Base-by-base conservation (phyloP, 92 coral and sea anemone genomes). In the Zoanthus sansibaricus region DNA sequence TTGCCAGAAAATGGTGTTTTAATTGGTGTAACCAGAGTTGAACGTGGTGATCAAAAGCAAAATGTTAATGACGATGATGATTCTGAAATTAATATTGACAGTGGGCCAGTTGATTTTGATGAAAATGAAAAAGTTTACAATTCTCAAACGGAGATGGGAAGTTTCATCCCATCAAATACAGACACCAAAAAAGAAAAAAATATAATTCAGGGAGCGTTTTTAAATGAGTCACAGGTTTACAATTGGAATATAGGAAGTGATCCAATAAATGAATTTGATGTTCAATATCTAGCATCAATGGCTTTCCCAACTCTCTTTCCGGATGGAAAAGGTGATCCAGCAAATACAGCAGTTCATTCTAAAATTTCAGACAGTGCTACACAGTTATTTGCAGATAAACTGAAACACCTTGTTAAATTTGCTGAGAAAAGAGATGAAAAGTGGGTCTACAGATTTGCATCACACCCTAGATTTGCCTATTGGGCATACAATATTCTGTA, bases 161-260 rank as follows among this genome's bases (percentile, higher is more conserved):
- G 93, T 61, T 90, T 90, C 70, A 70, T 93, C 33, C 95, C 95
- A 62, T 58, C 95, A 78, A 91, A 93, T 10, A 30, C 75, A 61
- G 89, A 88, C 46, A 78, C 78, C 0, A 91, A 88, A 56, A 88
- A 49, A 15, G 89, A 87, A 83, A 62, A 77, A 78, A 25, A 91
- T 7, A 77, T 55, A 7, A 87, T 89, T 72, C 67, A 46, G 49
- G 91, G 54, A 30, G 73, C 67, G 68, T 89, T 77, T 47, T 75
- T 89, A 30, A 69, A 89, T 12, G 21, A 74, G 0, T 83, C 83
- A 30, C 85, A 82, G 62, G 18, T 15, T 21, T 72, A 70, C 83
- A 83, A 86, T 51, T 92, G 91, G 95, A 86, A 68, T 83, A 88
- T 88, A 58, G 90, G 49, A 13, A 79, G 75, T 84, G 88, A 87